Base-by-base conservation (phyloP, 2,113 vertebrate species). In the Pedetes capensis region DNA sequence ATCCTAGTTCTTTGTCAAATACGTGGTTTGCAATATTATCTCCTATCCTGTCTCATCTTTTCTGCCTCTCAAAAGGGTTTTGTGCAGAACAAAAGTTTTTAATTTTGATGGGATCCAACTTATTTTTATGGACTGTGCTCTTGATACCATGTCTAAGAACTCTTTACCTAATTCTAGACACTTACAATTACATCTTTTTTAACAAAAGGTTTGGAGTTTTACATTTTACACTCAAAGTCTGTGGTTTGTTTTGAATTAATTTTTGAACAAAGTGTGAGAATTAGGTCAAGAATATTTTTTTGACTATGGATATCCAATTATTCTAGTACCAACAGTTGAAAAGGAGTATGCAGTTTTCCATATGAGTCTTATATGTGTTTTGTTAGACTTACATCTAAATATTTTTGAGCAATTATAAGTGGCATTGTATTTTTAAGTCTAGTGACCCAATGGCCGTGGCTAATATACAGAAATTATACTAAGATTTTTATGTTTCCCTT, bases 361-460 rank as follows among this genome's bases (percentile, higher is more conserved):
- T 9, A 64, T 66, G 49, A 89, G 42, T 59, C 20, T 12, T 59
- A 8, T 44, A 61, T 9, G 32, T 2, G 10, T 37, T 87, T 59
- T 53, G 4, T 69, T 72, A 82, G 47, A 75, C 72, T n/a, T n/a
- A 42, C 9, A 79, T 11, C 37, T 59, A 61, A 61, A 5, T 57
- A 49, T 75, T 79, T 53, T 59, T 34, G 66, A 88, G n/a, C n/a
- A n/a, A n/a, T n/a, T n/a, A n/a, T n/a, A n/a, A n/a, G n/a, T n/a
- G n/a, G n/a, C n/a, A n/a, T 11, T 81, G 10, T 61, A 94, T 76
- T 96, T 81, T 69, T 81, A 76, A 69, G 69, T 94, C 59, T 42
- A 53, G 18, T 81, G 18, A 29, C 66, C 74, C 79, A 22, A 51
- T 44, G 49, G 27, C 63, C 63, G 80, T 5, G 27, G 16, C 8